Conservation (phyloP, 92 coral and sea anemone species). For the Heliopora coerulea region DNA sequence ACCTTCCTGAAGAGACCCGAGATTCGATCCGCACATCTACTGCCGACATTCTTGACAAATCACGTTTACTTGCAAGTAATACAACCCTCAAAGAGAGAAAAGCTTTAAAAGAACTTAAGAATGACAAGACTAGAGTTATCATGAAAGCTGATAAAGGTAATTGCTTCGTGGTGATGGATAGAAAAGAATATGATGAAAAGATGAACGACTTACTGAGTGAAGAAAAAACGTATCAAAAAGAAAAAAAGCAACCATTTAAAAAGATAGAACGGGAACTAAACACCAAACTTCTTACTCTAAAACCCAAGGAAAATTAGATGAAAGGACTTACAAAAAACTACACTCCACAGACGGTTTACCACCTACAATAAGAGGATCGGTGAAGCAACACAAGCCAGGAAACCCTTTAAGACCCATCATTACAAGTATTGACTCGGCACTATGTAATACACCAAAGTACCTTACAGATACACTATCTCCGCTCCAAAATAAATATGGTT, state of each 20-base stretch:
- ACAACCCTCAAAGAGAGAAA: constrained; percentile 27
- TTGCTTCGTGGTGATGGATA: constrained; percentile 52
- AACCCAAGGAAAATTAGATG: constrained; percentile 39
- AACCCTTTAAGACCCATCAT: constrained; percentile 50
- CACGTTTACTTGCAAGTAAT: constrained; percentile 15
- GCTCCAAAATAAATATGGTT: constrained; percentile 17
- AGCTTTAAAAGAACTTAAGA: constrained; percentile 12
- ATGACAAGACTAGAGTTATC: neutral
- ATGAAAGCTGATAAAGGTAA: constrained; percentile 13
- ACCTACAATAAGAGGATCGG: constrained; percentile 42
- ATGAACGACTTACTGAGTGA: constrained; percentile 41
- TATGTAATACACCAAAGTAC: constrained; percentile 40
- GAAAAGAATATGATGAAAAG: too few relatives aligned
- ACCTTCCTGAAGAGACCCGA: constrained; percentile 41
- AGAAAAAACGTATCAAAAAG: constrained; percentile 28
- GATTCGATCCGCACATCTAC: constrained; percentile 31
- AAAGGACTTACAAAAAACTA: constrained; percentile 48
- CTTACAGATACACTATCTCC: constrained; percentile 33
- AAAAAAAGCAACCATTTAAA: constrained; percentile 29
- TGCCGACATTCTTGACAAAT: neutral
- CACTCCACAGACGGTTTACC: constrained; percentile 42
- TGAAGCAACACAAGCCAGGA: constrained; percentile 39
- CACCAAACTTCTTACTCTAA: constrained; percentile 23
- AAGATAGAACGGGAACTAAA: constrained; percentile 47
- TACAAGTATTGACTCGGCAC: constrained; percentile 39